Evolutionary conservation across 1,140 invertebrate species (phyloP), one percentile per base, ranked within the genome.

Genomic region (Paramacrobiotus metropolitanus): DNA sequence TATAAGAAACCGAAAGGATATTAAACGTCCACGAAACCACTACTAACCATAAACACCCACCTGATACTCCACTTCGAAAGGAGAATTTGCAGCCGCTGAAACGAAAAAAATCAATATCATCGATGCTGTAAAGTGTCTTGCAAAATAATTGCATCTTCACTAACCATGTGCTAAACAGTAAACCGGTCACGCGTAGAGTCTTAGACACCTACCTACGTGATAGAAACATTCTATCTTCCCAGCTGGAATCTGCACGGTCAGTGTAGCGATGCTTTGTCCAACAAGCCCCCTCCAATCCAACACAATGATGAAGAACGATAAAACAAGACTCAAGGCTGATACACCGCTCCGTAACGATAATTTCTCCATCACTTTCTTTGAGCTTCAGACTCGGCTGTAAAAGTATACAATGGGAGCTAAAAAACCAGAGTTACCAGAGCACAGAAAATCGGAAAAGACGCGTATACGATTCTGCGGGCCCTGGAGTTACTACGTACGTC

Each of bases 171-270:
- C 9, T 15, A n/a, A n/a, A 40, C n/a, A 40, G 34, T 9, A 40
- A n/a, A 40, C 9, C 9, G 34, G n/a, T 40, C 9, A n/a, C n/a
- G 9, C 34, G n/a, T n/a, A n/a, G 9, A 15, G 34, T n/a, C 4
- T 9, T 20, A 55, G 4, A 20, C 24, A 20, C 48, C 28, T 28
- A 55, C 48, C 48, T 15, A 24, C 24, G 48, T 55, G 48, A 28
- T 55, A 55, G 28, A 55, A 55, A 28, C 48, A 55, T 55, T 55
- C 48, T 55, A 55, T 55, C 48, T 24, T 15, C 15, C 48, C 48
- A 4, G 48, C 48, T 15, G 48, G 48, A 55, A 55, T 55, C 48
- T 55, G 48, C 48, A 55, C 48, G 15, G 48, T 55, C 4, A 55
- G 9, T 20, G 48, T 55, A 9, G 48, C 34, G 34, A 9, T 40